A percentile compares a stretch with the other conserved stretches of the same genome.
These are phyloP conservation scores for Gnathonemus echidnorhynchus DNA, from an alignment of 2,113 vertebrate species.

Conservation along the genomic window DNA sequence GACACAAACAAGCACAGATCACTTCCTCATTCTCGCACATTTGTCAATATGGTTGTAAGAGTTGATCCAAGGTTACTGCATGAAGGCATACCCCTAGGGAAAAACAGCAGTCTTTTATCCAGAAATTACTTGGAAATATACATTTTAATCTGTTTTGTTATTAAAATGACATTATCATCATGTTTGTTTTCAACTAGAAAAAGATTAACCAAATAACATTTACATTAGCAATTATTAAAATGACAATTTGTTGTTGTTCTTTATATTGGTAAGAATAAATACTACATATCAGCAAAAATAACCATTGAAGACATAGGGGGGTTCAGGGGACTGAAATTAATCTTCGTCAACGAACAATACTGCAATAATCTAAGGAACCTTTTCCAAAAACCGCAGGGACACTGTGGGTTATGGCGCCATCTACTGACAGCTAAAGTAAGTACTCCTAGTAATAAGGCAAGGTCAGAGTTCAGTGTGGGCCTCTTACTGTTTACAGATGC, in stretches of 20 bases:
- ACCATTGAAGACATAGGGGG: not conserved
- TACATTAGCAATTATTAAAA: not conserved
- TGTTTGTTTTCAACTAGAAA: not conserved
- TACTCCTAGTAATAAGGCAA: not conserved
- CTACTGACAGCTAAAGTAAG: not conserved
- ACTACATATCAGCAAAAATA: not conserved
- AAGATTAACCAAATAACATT: not conserved
- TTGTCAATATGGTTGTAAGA: not conserved
- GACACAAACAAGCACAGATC: conserved; percentile 1
- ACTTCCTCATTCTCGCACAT: not conserved
- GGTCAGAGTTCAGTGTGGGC: not conserved
- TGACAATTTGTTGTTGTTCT: not conserved
- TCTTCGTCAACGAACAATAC: not conserved
- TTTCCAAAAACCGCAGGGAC: not conserved
- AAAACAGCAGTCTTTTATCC: not conserved
- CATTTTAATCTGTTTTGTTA: not conserved
- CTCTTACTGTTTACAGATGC: conserved; percentile 86
- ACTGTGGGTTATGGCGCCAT: not conserved
- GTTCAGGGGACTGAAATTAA: not conserved
- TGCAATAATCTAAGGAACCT: not conserved
- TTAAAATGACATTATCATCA: not conserved
- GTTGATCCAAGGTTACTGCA: not conserved
- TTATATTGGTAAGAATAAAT: not conserved
- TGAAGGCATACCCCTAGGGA: not conserved
- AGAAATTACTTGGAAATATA: not conserved